Percentiles rank a stretch among this genome's conserved stretches.
Evolutionary conservation across 2,797 vertebrate genomes (phyloP).

Genomic region (Hydrocynus forskahlii): DNA sequence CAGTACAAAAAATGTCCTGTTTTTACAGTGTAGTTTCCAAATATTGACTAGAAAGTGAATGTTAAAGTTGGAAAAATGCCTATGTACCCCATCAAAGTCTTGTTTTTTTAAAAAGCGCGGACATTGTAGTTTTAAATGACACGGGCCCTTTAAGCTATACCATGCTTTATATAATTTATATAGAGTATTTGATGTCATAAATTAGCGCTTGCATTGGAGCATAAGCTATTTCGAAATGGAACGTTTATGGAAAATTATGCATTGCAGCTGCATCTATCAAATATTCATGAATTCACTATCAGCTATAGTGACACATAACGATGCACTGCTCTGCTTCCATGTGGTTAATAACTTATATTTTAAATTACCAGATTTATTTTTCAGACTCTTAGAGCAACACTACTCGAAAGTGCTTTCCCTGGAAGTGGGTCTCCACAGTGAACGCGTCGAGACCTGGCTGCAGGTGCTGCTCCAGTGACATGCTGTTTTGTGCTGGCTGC

Average conservation of each 20-base stretch:
- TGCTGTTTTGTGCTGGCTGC: constrained; percentile 38
- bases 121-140: background rate
- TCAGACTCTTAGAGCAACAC: background rate
- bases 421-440: constrained; percentile 1
- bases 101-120: background rate
- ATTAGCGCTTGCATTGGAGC: background rate
- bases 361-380: constrained; percentile 10
- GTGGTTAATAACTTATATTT: constrained; percentile 2
- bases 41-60: background rate
- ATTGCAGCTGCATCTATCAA: constrained; percentile 13
- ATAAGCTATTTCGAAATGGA: constrained; percentile 12
- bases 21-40: background rate
- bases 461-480: constrained; percentile 43
- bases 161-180: background rate
- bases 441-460: constrained; percentile 7
- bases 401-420: background rate
- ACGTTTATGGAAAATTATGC: constrained; percentile 27
- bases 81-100: background rate
- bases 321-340: background rate
- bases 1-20: background rate
- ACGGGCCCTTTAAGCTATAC: background rate
- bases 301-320: background rate
- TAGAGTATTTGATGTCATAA: background rate
- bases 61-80: background rate
- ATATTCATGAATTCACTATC: constrained; percentile 21